Percentiles rank a stretch among this genome's conserved stretches.
Evolutionary conservation across 2,797 vertebrate genomes (phyloP).

Genomic region (Malurus splendens): DNA sequence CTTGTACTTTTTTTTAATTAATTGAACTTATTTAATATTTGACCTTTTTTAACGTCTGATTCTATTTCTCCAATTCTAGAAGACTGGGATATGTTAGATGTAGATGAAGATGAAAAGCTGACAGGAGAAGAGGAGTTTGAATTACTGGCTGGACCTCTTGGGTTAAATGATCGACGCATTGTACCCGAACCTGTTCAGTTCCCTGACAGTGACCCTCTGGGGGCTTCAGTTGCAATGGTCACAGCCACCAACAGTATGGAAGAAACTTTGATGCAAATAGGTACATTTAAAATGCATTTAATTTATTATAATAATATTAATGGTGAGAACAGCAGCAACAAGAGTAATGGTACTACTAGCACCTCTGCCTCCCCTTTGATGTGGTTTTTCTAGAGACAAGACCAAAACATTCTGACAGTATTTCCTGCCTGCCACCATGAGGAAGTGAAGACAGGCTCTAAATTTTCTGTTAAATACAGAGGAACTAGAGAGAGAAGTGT

Average conservation of each 20-base stretch:
- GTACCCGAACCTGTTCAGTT: slow-evolving; percentile 95
- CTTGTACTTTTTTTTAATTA: not conserved
- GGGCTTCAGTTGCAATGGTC: slow-evolving; percentile 95
- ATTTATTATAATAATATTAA: not conserved
- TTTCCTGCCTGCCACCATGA: not conserved
- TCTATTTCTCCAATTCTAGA: slow-evolving; percentile 72
- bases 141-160: slow-evolving; percentile 87
- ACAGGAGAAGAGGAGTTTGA: slow-evolving; percentile 97
- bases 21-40: not conserved
- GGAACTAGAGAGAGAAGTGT: not conserved
- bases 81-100: slow-evolving; percentile 98
- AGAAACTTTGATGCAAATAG: slow-evolving; percentile 95
- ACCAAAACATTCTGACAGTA: not conserved
- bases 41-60: not conserved
- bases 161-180: slow-evolving; percentile 86
- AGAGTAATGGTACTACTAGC: no score
- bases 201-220: slow-evolving; percentile 92
- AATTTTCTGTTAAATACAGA: not conserved
- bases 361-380: not conserved
- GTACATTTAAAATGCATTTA: slow-evolving; percentile 56
- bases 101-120: slow-evolving; percentile 93
- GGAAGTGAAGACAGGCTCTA: not conserved
- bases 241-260: slow-evolving; percentile 98
- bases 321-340: not conserved
- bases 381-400: not conserved